Evolutionary conservation across 2,113 vertebrate species (phyloP).

Genomic region (Pseudolaguvia tuberculata): DNA sequence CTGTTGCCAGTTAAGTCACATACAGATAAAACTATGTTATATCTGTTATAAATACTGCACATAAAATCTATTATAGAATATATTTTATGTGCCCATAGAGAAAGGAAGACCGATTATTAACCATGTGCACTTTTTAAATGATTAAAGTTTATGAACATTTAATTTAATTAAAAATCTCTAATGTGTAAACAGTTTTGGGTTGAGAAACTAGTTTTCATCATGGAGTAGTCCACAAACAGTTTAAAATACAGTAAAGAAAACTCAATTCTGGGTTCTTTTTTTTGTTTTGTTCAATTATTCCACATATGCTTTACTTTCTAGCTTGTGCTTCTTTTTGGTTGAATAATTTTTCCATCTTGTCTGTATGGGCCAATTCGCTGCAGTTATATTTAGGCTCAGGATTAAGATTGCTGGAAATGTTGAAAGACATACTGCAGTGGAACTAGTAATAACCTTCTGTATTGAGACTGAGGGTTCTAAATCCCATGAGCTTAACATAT

Average conservation of each 20-base stretch:
- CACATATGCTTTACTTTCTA: not conserved
- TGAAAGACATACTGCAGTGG: not conserved
- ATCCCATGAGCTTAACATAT: not conserved
- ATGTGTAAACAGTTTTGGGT: not conserved
- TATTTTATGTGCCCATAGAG: not conserved
- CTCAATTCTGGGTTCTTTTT: not conserved
- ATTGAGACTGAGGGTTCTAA: not conserved
- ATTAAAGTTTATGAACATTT: not conserved
- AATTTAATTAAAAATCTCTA: not conserved
- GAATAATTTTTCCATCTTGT: slow-evolving; percentile 1
- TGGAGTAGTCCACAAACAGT: not conserved
- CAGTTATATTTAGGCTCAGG: slow-evolving; percentile 1
- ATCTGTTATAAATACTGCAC: not conserved
- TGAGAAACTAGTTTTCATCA: not conserved
- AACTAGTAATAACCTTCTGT: not conserved
- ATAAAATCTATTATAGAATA: not conserved
- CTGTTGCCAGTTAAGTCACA: not conserved
- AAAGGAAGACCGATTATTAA: not conserved
- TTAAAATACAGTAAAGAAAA: not conserved
- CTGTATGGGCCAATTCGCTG: slow-evolving; percentile 3
- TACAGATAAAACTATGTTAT: not conserved
- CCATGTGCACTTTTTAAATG: not conserved
- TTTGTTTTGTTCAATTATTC: not conserved
- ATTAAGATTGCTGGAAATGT: not conserved
- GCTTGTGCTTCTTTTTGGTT: slow-evolving; percentile 5